Conservation (phyloP, 2,113 vertebrate genomes). For the cat (Felis catus) region DNA sequence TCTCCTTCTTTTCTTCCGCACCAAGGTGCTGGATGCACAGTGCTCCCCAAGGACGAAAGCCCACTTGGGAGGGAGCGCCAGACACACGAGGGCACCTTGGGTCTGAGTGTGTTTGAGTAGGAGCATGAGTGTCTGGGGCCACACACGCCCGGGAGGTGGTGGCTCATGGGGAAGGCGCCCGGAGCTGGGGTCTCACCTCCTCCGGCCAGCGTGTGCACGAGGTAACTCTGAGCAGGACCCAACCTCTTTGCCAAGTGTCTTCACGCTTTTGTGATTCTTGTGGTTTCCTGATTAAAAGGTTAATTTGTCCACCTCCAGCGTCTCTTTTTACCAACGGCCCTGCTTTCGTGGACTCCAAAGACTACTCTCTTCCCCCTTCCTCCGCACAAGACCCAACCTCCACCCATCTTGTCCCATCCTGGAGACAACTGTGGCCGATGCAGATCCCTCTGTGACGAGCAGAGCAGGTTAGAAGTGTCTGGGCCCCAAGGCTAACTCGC, state of each 20-base stretch:
- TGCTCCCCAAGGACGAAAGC: not conserved
- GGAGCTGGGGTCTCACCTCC: not conserved
- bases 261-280: too few species aligned
- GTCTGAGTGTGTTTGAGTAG: not conserved
- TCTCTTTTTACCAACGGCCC: not conserved
- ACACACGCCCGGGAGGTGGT: too few species aligned
- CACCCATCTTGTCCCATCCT: not conserved
- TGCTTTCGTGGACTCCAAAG: not conserved
- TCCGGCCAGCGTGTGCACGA: too few species aligned
- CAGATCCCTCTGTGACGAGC: not conserved
- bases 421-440: too few species aligned
- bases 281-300: not conserved
- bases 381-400: not conserved
- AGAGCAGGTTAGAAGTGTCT: not conserved
- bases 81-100: not conserved
- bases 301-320: not conserved
- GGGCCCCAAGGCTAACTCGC: too few species aligned
- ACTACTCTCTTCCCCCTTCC: not conserved
- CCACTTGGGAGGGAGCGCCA: not conserved
- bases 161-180: not conserved
- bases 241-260: not conserved
- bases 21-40: too few species aligned
- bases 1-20: not conserved
- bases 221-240: rapidly evolving
- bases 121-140: rapidly evolving